A percentile compares a stretch with the other conserved stretches of the same genome.
Conservation (phyloP, 2,888 invertebrate genomes). For the Ectemnius cavifrons region DNA sequence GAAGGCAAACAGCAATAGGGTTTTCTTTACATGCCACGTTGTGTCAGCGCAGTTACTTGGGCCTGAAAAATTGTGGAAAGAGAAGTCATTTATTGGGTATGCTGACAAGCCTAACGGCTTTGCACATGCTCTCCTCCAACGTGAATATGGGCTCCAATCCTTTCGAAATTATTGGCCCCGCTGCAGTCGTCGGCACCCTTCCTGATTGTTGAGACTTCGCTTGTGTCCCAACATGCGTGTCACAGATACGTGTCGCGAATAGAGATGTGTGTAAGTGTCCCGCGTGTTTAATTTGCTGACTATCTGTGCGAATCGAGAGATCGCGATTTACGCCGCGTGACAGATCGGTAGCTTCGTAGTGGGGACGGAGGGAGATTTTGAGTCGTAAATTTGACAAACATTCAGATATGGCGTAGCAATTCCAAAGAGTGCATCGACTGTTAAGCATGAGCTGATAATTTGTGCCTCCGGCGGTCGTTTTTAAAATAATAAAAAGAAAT, state of each 20-base stretch:
- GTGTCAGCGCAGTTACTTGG: conserved; percentile 5
- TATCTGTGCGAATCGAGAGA: conserved; percentile 33
- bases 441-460: no score
- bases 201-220: conserved; percentile 19
- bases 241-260: conserved; percentile 21
- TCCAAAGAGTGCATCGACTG: conserved; percentile 71
- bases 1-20: conserved; percentile 10
- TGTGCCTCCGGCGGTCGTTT: neutral
- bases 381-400: conserved; percentile 73
- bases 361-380: conserved; percentile 32
- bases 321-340: conserved; percentile 8
- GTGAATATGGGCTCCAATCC: neutral
- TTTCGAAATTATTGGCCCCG: conserved; percentile 16
- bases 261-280: conserved; percentile 28
- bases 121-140: conserved; percentile 12
- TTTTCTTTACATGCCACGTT: neutral
- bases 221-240: conserved; percentile 19
- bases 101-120: neutral
- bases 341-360: conserved; percentile 46
- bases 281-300: conserved; percentile 24
- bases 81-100: conserved; percentile 16
- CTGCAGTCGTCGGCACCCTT: conserved; percentile 25
- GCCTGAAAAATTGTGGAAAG: conserved; percentile 40
- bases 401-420: conserved; percentile 73
- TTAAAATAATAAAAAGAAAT: neutral